phyloP scores from a whole-genome alignment of 2,797 vertebrate genomes.

The Channa striata region DNA sequence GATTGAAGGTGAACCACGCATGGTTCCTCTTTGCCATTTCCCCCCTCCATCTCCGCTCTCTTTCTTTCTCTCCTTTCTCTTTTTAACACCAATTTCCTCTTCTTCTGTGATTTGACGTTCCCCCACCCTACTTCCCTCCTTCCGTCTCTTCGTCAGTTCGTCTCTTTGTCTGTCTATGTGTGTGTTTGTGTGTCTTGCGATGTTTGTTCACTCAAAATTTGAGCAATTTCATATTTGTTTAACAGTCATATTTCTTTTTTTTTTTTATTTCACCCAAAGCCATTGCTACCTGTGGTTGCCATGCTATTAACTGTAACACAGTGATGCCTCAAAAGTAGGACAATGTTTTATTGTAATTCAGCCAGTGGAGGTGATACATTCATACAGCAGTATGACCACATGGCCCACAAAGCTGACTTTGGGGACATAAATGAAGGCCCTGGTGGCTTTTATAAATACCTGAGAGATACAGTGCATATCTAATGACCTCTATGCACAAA shows the following conservation, averaged over 20 bases:
- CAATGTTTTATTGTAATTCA: constrained; percentile 37
- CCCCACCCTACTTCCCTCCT: constrained; percentile 55
- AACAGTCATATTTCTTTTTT: constrained; percentile 50
- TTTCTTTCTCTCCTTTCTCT: constrained; percentile 52
- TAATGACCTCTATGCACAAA: constrained; percentile 60
- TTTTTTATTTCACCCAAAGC: constrained; percentile 54
- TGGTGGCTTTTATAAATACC: constrained; percentile 68
- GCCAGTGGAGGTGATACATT: constrained; percentile 19
- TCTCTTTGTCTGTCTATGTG: constrained; percentile 67
- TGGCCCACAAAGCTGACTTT: constrained; percentile 25
- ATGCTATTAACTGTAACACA: constrained; percentile 46
- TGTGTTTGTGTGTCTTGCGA: constrained; percentile 72
- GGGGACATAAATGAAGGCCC: constrained; percentile 40
- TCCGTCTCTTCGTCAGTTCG: constrained; percentile 66
- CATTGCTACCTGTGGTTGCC: constrained; percentile 72
- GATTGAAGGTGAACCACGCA: constrained; percentile 96
- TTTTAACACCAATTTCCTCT: constrained; percentile 52
- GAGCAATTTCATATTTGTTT: constrained; percentile 64
- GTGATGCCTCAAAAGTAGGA: constrained; percentile 41
- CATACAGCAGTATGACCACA: constrained; percentile 37
- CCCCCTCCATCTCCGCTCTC: constrained; percentile 55
- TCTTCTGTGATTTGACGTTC: constrained; percentile 77
- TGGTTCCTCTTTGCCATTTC: constrained; percentile 87
- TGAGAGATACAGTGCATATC: constrained; percentile 74
- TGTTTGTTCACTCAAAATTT: constrained; percentile 65